These are phyloP conservation scores for Drosophila biarmipes DNA, from an alignment of 1,140 invertebrate genomes.

Conservation along the genomic window DNA sequence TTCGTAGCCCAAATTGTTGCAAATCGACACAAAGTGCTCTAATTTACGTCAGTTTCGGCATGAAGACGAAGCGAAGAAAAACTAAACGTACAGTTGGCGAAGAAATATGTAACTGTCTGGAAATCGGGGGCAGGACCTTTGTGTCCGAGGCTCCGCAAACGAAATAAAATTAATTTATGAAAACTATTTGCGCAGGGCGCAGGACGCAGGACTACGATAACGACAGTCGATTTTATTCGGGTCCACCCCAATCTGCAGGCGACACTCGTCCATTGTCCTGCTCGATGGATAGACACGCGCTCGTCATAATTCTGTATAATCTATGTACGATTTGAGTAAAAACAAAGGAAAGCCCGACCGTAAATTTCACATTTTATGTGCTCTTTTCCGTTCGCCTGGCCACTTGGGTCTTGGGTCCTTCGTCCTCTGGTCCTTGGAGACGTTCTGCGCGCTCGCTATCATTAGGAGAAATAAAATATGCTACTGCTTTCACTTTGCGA, in stretches of 20 bases:
- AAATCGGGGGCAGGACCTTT: constrained; percentile 40
- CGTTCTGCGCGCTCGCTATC: constrained; percentile 70
- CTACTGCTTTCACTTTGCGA: constrained; percentile 37
- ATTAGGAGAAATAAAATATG: constrained; percentile 84
- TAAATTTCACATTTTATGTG: constrained; percentile 84
- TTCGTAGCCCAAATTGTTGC: constrained; percentile 66
- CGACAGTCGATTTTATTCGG: constrained; percentile 15
- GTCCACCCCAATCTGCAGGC: constrained; percentile 13
- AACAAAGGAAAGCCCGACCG: constrained; percentile 77
- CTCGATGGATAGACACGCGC: constrained; percentile 80
- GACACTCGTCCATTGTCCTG: constrained; percentile 62
- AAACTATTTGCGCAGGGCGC: constrained; percentile 79
- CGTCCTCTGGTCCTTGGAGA: constrained; percentile 60
- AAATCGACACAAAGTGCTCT: constrained; percentile 76
- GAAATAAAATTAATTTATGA: constrained; percentile 84
- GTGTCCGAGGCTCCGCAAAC: constrained; percentile 55
- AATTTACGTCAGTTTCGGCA: constrained; percentile 72
- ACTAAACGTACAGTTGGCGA: constrained; percentile 71
- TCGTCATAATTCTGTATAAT: constrained; percentile 83
- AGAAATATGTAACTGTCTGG: constrained; percentile 68
- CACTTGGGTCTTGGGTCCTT: constrained; percentile 36
- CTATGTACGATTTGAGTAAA: constrained; percentile 84
- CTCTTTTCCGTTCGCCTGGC: constrained; percentile 49
- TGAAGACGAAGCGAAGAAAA: constrained; percentile 55
- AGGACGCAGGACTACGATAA: constrained; percentile 62